Evolutionary conservation across 2,888 invertebrate genomes (phyloP), one percentile per base, ranked within the genome.

Genomic region (Fragum whitleyi): DNA sequence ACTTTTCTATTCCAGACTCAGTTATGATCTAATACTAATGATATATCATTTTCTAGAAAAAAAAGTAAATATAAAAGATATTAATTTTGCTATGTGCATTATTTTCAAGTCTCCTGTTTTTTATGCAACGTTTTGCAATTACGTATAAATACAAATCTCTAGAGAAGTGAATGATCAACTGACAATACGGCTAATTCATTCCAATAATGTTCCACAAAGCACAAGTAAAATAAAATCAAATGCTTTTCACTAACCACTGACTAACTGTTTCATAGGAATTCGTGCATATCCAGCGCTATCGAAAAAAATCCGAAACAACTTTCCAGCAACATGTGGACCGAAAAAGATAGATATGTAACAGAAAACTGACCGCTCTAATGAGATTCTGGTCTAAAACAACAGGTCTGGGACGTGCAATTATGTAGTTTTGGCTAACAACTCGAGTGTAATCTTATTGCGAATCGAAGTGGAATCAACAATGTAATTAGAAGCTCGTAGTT

Each of bases 401-500:
- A 47, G 14, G 47, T 47, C 47, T 47, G 47, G 39, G 9, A 42
- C 32, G 65, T 65, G 42, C 65, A 42, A 65, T 65, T 65, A 42
- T 65, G 23, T 21, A n/a, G 39, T 39, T 65, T 65, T 65, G 65
- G 65, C 65, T 39, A 42, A 42, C 42, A 14, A 61, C 32, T 61
- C 32, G 32, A 16, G 21, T 42, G 16, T 65, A 65, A 65, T 42
- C 65, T 36, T n/a, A 21, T 42, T 65, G 26, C 3, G 57, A 21
- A 65, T 19, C 42, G 42, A 65, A 65, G 36, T 42, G 65, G 42
- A 65, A 39, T 16, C 65, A 65, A 65, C 65, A 42, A 7, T 5
- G 42, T 65, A 65, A 65, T 65, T 65, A 42, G 65, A 42, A 21
- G 16, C 42, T 42, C 39, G 42, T 21, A 65, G 39, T 65, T 65